Evolutionary conservation across 2,797 vertebrate genomes (phyloP), one percentile per base, ranked within the genome.

Genomic region (Semotilus atromaculatus): DNA sequence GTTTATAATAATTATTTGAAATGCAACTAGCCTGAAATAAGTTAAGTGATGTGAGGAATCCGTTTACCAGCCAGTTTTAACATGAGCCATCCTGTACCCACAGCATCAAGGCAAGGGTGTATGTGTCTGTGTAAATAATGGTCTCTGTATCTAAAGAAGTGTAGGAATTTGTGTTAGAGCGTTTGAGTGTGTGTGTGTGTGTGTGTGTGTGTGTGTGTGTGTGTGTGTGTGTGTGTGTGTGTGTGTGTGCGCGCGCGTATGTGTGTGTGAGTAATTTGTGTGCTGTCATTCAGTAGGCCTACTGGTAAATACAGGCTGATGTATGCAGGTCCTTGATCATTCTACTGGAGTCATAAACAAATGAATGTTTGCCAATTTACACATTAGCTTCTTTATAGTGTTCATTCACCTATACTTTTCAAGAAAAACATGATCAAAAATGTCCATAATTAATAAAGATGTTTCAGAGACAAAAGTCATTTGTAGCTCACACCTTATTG

Each of bases 391-490:
- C 85, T 68, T 80, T 89, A 88, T 92, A 79, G 83, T 86, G 86
- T 75, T 86, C 90, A 90, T 79, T 85, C 89, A 87, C 72, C 86
- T 85, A 18, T 18, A 80, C 80, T 62, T 78, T 88, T 91, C 71
- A 67, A 88, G 79, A 89, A 80, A 79, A 88, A 1, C 92, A 91
- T 92, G 90, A 90, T 78, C 1, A 70, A 60, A 74, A 80, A 60
- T 60, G 51, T 60, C 19, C 82, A 71, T 81, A 88, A 90, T 80
- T 87, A 88, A 90, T 89, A 89, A 91, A 93, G 79, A 91, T 91
- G 92, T 89, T 93, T 94, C 93, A 93, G 91, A 93, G 94, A 93
- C 90, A 91, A 93, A 88, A 86, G 64, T 55, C 7, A 48, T 62
- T 82, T 34, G 31, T 48, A 71, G 14, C 51, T 58, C 34, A 45